These are phyloP conservation scores for Bellardia pandia DNA, from an alignment of 2,888 invertebrate genomes.

Conservation along the genomic window DNA sequence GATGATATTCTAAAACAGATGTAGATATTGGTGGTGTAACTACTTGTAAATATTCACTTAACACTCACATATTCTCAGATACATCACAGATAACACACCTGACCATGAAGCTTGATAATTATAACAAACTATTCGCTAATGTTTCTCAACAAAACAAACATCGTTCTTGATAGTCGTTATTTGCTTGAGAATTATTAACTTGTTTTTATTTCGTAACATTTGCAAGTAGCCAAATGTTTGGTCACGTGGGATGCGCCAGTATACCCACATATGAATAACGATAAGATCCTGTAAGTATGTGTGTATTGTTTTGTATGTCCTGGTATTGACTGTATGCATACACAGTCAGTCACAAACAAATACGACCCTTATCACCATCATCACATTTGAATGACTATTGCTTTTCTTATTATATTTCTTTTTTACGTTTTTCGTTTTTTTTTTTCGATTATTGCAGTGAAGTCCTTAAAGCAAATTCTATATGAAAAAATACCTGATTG, in stretches of 20 bases:
- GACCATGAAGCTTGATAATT: no score
- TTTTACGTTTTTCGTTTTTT: neutral
- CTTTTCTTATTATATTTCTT: conserved; percentile 63
- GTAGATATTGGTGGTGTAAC: conserved; percentile 59
- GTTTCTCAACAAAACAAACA: no score
- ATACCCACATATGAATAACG: conserved; percentile 13
- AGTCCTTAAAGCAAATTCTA: conserved; percentile 26
- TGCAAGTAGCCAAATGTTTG: neutral
- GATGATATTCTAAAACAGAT: conserved; percentile 43
- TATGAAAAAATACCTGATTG: neutral
- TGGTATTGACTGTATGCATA: neutral
- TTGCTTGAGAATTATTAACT: no score
- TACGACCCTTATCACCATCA: conserved; percentile 65
- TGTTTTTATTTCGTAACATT: no score
- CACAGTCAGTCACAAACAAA: conserved; percentile 46
- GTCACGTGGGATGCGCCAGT: neutral
- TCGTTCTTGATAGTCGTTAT: no score
- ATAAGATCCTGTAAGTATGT: conserved; percentile 30
- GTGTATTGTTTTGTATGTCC: conserved; percentile 19
- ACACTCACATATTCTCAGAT: conserved; percentile 32
- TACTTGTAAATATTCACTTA: conserved; percentile 56
- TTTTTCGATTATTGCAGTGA: neutral
- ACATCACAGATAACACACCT: neutral
- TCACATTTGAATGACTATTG: conserved; percentile 68
- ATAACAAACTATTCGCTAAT: no score